Base-by-base conservation (phyloP, 2,113 vertebrate species). In the Sinosuthora webbiana region DNA sequence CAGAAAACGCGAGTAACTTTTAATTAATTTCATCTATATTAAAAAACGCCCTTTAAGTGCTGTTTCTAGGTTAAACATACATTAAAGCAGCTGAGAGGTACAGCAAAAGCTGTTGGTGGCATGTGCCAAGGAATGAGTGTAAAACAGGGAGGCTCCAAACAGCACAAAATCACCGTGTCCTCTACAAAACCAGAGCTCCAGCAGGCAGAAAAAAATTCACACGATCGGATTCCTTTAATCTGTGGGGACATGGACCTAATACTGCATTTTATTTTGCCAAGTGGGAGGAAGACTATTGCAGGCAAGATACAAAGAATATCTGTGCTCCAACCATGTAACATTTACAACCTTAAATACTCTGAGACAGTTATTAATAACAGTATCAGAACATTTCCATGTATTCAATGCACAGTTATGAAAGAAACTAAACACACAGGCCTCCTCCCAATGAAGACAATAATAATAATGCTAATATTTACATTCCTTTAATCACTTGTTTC, bases 221-320 rank as follows among this genome's bases (percentile, higher is more conserved):
- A 95, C 94, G n/a, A 97, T 78, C 95, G 94, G 76, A 96, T 95
- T 96, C 91, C 93, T 69, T 89, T 96, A 93, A 96, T 93, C 78
- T 88, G 92, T 49, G 37, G 74, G 57, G 56, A 92, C 60, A 62
- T 3, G 53, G 83, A 77, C 81, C 93, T 91, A 97, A 96, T 96
- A 76, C 56, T 94, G 76, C 84, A 90, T 93, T 97, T 95, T 97
- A 96, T 85, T 95, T 96, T 90, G 68, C 83, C 94, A 96, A 95
- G 85, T 92, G 76, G 84, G 79, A 93, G 77, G 69, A 95, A 76
- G 63, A 93, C 95, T 94, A 91, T 95, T 95, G 78, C 75, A 41
- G 83, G 73, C 56, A 91, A 96, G 91, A 53, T 52, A 93, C 41
- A 93, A 94, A 83, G 89, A 91, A 85, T 67, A 73, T 45, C 88